Conservation (phyloP, 2,797 vertebrate genomes). For the Sebastiscus tertius region DNA sequence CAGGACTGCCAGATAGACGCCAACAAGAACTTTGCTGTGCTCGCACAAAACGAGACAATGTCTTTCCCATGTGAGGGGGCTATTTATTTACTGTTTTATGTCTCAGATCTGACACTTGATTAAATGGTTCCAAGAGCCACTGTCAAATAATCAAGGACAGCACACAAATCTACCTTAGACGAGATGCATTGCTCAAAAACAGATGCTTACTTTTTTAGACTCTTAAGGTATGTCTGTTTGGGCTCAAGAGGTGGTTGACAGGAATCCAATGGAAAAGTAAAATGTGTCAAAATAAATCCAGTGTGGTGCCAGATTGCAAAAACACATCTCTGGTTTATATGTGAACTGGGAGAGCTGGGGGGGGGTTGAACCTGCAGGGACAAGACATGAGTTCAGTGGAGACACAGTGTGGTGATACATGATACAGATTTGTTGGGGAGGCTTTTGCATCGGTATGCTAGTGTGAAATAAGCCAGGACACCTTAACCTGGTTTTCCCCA, state of each 20-base stretch:
- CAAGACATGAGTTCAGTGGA: conserved; percentile 18
- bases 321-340: conserved; percentile 56
- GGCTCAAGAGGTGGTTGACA: conserved; percentile 41
- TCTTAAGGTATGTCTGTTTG: conserved; percentile 29
- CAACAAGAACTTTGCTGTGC: conserved; percentile 40
- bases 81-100: conserved; percentile 46
- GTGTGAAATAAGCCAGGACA: neutral
- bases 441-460: neutral
- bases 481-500: neutral
- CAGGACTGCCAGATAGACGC: conserved; percentile 18
- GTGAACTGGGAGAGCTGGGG: conserved; percentile 9
- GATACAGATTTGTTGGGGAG: conserved; percentile 5
- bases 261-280: conserved; percentile 63
- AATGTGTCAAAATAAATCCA: conserved; percentile 61
- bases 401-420: conserved; percentile 29
- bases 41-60: conserved; percentile 22
- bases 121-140: conserved; percentile 27
- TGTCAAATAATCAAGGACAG: conserved; percentile 50
- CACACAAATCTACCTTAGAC: conserved; percentile 38
- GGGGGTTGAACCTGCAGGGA: conserved; percentile 31
- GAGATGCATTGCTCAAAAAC: conserved; percentile 46
- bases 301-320: conserved; percentile 56
- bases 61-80: conserved; percentile 45
- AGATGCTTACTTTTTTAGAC: conserved; percentile 58
- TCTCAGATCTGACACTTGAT: conserved; percentile 40